A percentile compares a stretch with the other conserved stretches of the same genome.
Conservation (phyloP, 2,797 vertebrate genomes). For the Micromesistius poutassou region DNA sequence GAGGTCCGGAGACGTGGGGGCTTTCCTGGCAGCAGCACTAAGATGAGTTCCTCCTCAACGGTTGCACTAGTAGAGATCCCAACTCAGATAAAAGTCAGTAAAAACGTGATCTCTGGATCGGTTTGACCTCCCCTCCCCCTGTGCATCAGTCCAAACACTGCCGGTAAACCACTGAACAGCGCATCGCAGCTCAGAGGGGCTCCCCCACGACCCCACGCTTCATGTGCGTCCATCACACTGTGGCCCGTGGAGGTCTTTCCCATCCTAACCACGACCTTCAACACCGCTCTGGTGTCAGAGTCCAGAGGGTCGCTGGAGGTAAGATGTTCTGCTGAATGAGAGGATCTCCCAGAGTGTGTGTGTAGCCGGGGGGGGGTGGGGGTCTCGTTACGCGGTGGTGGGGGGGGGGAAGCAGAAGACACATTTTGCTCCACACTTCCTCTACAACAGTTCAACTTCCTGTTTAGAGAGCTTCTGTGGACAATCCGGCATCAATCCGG, state of each 20-base stretch:
- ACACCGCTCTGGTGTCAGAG: not conserved
- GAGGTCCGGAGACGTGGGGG: constrained; percentile 34
- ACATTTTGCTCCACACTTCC: constrained; percentile 46
- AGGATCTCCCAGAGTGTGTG: not conserved
- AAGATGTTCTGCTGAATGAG: not conserved
- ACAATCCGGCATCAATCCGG: constrained; percentile 45
- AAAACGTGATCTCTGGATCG: not conserved
- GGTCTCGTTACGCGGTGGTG: not conserved
- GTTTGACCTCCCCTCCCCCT: not conserved
- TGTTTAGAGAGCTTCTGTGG: constrained; percentile 62
- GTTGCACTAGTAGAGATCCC: constrained; percentile 11
- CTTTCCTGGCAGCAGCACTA: constrained; percentile 39
- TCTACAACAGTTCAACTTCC: constrained; percentile 61
- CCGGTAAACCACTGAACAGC: not conserved
- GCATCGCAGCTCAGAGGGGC: not conserved
- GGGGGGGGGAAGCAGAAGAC: constrained; percentile 51
- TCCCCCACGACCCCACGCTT: not conserved
- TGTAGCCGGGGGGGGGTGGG: not conserved
- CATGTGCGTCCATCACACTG: not conserved
- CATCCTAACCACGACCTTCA: not conserved
- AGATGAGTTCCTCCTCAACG: constrained; percentile 33
- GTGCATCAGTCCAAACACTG: not conserved
- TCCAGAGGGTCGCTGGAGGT: not conserved
- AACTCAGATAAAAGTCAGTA: constrained; percentile 36
- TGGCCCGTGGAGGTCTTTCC: not conserved